Percentiles rank a stretch among this genome's conserved stretches.
These are phyloP conservation scores for Lasioglossum oenotherae DNA, from an alignment of 2,888 invertebrate species.

Conservation along the genomic window DNA sequence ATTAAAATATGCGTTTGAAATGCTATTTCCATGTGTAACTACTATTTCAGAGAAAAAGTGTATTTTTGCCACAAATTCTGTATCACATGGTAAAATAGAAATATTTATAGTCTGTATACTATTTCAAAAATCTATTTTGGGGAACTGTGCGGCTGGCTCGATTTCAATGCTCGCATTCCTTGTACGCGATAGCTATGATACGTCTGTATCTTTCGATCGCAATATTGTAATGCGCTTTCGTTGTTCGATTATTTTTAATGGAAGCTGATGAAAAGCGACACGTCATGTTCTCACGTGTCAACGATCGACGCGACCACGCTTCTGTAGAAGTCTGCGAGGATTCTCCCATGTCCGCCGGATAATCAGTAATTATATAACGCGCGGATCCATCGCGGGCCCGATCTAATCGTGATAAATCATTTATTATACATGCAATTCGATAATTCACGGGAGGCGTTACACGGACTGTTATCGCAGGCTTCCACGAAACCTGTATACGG, in stretches of 20 bases:
- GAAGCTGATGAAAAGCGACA: background rate
- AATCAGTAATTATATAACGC: constrained; percentile 76
- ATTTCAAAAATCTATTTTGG: too few species aligned
- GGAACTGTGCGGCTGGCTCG: too few species aligned
- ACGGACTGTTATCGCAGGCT: constrained; percentile 44
- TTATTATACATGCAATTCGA: constrained; percentile 79
- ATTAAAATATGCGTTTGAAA: too few species aligned
- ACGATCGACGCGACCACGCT: constrained; percentile 27
- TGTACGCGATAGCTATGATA: background rate
- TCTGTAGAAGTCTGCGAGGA: constrained; percentile 7
- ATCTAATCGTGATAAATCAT: constrained; percentile 76
- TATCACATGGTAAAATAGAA: too few species aligned
- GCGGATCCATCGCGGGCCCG: constrained; percentile 66
- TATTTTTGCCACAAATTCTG: too few species aligned
- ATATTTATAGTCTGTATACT: too few species aligned
- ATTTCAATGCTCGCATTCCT: background rate
- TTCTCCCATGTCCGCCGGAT: constrained; percentile 51
- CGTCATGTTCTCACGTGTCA: constrained; percentile 14
- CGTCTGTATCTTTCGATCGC: constrained; percentile 13
- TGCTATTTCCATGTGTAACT: too few species aligned
- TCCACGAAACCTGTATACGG: constrained; percentile 49
- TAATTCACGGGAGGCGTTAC: constrained; percentile 60
- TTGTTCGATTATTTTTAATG: constrained; percentile 46
- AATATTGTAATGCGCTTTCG: constrained; percentile 52
- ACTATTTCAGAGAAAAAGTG: too few species aligned